Conservation (phyloP, 2,888 invertebrate species). For the Lacanobia wlatinum region DNA sequence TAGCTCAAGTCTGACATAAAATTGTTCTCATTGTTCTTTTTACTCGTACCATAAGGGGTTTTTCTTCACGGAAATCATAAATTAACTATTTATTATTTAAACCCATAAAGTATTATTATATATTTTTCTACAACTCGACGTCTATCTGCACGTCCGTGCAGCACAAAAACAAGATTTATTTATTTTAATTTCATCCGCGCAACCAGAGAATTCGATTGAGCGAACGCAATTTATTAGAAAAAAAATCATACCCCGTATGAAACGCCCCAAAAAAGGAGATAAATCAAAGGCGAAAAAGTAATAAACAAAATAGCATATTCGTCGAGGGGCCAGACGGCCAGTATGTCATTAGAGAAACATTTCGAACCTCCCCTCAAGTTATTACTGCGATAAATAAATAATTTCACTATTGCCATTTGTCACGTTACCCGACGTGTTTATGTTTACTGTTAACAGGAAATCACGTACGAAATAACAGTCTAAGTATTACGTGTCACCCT, state of each 20-base stretch:
- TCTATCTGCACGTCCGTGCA: not conserved
- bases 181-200: slow-evolving; percentile 68
- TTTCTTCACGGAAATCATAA: no score
- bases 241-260: slow-evolving; percentile 40
- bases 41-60: no score
- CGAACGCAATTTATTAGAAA: slow-evolving; percentile 68
- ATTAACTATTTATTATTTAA: no score
- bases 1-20: not conserved
- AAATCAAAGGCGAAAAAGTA: slow-evolving; percentile 62
- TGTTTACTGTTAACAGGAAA: slow-evolving; percentile 52
- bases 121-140: no score
- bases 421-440: slow-evolving; percentile 65
- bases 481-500: slow-evolving; percentile 57
- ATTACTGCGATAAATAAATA: slow-evolving; percentile 70
- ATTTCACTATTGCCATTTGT: slow-evolving; percentile 72
- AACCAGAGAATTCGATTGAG: slow-evolving; percentile 61
- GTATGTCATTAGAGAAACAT: slow-evolving; percentile 68
- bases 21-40: not conserved
- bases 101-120: no score
- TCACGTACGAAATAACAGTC: slow-evolving; percentile 53
- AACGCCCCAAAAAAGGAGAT: slow-evolving; percentile 42
- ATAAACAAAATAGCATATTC: slow-evolving; percentile 66
- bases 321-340: slow-evolving; percentile 63
- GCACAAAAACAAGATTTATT: slow-evolving; percentile 65
- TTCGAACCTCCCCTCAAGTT: slow-evolving; percentile 65